Evolutionary conservation across 2,888 invertebrate species (phyloP), one percentile per base, ranked within the genome.

Genomic region (Argyresthia goedartella): DNA sequence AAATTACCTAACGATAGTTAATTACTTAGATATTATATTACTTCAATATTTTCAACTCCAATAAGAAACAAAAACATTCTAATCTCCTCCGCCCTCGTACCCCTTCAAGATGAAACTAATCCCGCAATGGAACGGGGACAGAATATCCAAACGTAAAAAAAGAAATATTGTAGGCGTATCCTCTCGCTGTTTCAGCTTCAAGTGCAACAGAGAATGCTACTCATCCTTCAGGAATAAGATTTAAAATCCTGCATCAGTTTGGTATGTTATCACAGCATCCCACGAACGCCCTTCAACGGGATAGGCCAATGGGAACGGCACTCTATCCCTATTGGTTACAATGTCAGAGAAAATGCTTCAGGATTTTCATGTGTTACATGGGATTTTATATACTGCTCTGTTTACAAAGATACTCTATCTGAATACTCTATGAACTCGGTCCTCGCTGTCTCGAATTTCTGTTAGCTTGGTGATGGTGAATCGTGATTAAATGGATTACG

Each of bases 71-170:
- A 41, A 41, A 11, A 8, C n/a, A 41, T 41, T 41, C 41, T 41
- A 41, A 41, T 39, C 51, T 51, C 43, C 8, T 35, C 51, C 41
- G 36, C 71, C 74, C 73, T 74, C 69, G 73, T 61, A 60, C 64
- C 72, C 66, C 71, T 73, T 70, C 69, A 62, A 74, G 74, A 70
- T 75, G 74, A 77, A 79, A 77, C 71, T 71, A 72, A 72, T 70
- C 73, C 66, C 65, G 59, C 63, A 65, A 66, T 65, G 65, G 69
- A 65, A 66, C 59, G 61, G 57, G 66, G 66, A 66, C 65, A 57
- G 61, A 64, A 66, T 65, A 64, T 65, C 58, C 55, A 25, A 64
- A 67, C 41, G 34, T 11, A 9, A 68, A 67, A 66, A 64, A 62
- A 65, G 43, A 50, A 50, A 49, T 13, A 63, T 57, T 57, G 70